These are phyloP conservation scores for Acanthacorydalis orientalis DNA, from an alignment of 2,888 invertebrate genomes.

Conservation along the genomic window DNA sequence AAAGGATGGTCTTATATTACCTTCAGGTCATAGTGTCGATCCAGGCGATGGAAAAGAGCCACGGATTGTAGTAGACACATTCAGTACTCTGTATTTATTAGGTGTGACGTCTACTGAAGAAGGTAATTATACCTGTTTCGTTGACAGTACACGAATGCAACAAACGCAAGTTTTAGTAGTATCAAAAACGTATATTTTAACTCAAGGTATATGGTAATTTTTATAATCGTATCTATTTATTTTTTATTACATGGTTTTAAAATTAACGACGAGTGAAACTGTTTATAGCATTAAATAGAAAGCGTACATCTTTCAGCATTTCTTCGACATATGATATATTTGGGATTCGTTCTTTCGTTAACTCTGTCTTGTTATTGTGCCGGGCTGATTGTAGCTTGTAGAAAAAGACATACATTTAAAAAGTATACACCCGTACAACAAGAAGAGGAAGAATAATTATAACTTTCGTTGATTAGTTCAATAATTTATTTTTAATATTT, in stretches of 20 bases:
- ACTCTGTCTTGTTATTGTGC: constrained; percentile 38
- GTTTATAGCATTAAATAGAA: background rate
- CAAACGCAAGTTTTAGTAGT: constrained; percentile 32
- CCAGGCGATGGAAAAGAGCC: constrained; percentile 20
- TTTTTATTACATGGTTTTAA: background rate
- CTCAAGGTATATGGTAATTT: constrained; percentile 24
- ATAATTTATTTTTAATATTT: background rate
- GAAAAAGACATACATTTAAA: constrained; percentile 25
- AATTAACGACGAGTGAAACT: background rate
- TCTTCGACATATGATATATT: constrained; percentile 36
- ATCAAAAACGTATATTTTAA: constrained; percentile 31
- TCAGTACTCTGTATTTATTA: constrained; percentile 35
- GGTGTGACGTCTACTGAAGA: constrained; percentile 43
- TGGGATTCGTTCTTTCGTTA: constrained; percentile 36
- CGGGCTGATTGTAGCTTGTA: constrained; percentile 36
- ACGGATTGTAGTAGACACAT: constrained; percentile 34
- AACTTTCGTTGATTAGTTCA: background rate
- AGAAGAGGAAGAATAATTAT: background rate
- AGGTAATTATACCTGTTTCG: constrained; percentile 51
- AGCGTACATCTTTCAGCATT: constrained; percentile 28
- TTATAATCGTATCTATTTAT: background rate
- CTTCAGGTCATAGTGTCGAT: constrained; percentile 22
- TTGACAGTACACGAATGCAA: constrained; percentile 39
- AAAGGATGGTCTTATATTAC: constrained; percentile 30
- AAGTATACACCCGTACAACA: constrained; percentile 16